Evolutionary conservation across 2,888 invertebrate species (phyloP).

Genomic region (Empis stercorea): DNA sequence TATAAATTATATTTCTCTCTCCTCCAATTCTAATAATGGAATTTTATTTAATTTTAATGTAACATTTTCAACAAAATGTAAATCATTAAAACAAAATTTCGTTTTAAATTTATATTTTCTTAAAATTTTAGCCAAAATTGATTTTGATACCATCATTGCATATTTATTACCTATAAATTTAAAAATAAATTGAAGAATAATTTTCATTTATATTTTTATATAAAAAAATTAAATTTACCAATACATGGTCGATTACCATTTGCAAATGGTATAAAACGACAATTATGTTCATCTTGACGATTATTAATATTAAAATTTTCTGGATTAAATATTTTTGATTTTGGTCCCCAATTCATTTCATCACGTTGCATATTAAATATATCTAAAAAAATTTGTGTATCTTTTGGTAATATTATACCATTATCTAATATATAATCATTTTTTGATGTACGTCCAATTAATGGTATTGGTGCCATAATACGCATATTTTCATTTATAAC

Average conservation of each 20-base stretch:
- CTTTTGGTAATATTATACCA: slow-evolving; percentile 25
- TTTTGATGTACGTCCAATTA: slow-evolving; percentile 24
- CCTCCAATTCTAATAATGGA: not conserved
- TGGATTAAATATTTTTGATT: slow-evolving; percentile 27
- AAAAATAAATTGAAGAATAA: not conserved
- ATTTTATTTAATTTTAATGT: not conserved
- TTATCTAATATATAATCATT: slow-evolving; percentile 20
- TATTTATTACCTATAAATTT: not conserved
- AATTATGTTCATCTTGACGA: slow-evolving; percentile 19
- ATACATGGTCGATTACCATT: slow-evolving; percentile 31
- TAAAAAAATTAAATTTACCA: slow-evolving; percentile 18
- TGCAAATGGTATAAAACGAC: slow-evolving; percentile 30
- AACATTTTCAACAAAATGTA: not conserved
- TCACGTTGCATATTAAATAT: slow-evolving; percentile 31
- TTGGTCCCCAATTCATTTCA: slow-evolving; percentile 27
- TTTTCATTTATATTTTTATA: not conserved
- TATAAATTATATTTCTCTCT: not conserved
- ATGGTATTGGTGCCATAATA: slow-evolving; percentile 28
- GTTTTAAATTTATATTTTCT: not conserved
- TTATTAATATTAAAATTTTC: not conserved
- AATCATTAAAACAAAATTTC: not conserved
- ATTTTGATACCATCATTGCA: not conserved
- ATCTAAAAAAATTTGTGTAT: slow-evolving; percentile 26
- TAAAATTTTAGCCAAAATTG: not conserved
- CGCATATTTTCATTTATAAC: slow-evolving; percentile 31